These are phyloP conservation scores for Entomyzon cyanotis DNA, from an alignment of 2,113 vertebrate genomes.

Conservation along the genomic window DNA sequence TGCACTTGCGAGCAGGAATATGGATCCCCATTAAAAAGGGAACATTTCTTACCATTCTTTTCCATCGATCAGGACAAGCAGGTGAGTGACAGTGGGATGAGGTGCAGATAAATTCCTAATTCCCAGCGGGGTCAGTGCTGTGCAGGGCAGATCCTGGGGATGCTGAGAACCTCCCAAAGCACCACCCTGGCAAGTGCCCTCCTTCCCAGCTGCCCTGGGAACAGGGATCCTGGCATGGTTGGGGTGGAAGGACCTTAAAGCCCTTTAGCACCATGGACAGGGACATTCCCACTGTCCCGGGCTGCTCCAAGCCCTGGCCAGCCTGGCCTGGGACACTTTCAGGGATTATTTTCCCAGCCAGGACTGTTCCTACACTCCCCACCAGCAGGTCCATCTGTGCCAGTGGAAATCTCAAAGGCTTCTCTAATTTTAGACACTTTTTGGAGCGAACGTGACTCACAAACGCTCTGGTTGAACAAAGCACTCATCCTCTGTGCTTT, in stretches of 20 bases:
- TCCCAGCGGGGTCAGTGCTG: not conserved
- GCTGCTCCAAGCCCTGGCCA: not conserved
- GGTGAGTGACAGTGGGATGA: not conserved
- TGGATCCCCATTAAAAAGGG: not conserved
- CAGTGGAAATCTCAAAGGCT: not conserved
- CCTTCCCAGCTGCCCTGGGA: fast-evolving
- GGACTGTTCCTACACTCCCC: not conserved
- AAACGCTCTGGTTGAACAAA: fast-evolving
- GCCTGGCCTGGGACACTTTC: not conserved
- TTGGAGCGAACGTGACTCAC: fast-evolving
- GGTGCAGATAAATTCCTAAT: not conserved
- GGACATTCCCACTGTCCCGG: not conserved
- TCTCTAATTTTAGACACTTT: fast-evolving
- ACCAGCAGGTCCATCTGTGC: not conserved
- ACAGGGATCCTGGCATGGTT: fast-evolving
- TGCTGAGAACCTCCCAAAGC: not conserved
- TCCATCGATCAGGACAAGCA: not conserved
- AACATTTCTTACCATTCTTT: not conserved
- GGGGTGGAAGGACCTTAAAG: not conserved
- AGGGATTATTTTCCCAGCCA: not conserved
- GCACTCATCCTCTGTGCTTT: fast-evolving
- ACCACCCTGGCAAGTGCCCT: fast-evolving
- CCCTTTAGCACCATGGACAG: not conserved
- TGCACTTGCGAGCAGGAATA: not conserved
- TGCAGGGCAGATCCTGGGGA: not conserved